These are phyloP conservation scores for Chaetodon auriga DNA, from an alignment of 2,113 vertebrate genomes.

Conservation along the genomic window DNA sequence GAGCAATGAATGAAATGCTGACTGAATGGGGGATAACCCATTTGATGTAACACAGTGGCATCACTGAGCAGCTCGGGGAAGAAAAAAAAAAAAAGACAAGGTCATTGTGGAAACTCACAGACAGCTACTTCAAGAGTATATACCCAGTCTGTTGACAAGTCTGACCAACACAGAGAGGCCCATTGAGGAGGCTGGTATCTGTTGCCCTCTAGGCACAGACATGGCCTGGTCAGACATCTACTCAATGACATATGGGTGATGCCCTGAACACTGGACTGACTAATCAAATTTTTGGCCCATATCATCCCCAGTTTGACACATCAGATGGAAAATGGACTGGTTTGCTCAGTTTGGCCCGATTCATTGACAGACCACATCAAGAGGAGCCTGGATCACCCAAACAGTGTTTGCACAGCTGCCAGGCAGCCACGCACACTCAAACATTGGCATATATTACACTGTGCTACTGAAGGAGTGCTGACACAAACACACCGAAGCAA, in stretches of 20 bases:
- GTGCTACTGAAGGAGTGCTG: constrained; percentile 71
- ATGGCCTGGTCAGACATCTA: constrained; percentile 29
- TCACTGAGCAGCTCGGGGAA: constrained; percentile 5
- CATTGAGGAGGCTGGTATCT: constrained; percentile 44
- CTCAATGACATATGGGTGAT: constrained; percentile 30
- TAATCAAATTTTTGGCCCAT: constrained; percentile 38
- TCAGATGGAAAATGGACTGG: constrained; percentile 60
- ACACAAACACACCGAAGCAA: constrained; percentile 65
- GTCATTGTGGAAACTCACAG: constrained; percentile 45
- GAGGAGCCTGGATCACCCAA: constrained; percentile 72
- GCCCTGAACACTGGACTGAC: constrained; percentile 38
- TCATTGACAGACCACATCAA: constrained; percentile 78
- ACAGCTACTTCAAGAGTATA: constrained; percentile 16
- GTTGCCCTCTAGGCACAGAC: constrained; percentile 41
- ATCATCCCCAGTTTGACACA: constrained; percentile 44
- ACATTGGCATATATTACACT: constrained; percentile 72
- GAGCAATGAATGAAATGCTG: constrained; percentile 36
- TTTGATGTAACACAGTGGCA: constrained; percentile 41
- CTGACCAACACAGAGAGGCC: constrained; percentile 27
- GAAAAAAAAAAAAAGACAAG: constrained; percentile 37
- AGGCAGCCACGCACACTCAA: constrained; percentile 66
- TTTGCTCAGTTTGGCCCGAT: constrained; percentile 68
- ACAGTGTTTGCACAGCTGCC: constrained; percentile 86
- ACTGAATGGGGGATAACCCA: constrained; percentile 31
- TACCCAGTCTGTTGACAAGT: constrained; percentile 17